Conservation (phyloP, 2,888 invertebrate genomes). For the Drosophila limbata region DNA sequence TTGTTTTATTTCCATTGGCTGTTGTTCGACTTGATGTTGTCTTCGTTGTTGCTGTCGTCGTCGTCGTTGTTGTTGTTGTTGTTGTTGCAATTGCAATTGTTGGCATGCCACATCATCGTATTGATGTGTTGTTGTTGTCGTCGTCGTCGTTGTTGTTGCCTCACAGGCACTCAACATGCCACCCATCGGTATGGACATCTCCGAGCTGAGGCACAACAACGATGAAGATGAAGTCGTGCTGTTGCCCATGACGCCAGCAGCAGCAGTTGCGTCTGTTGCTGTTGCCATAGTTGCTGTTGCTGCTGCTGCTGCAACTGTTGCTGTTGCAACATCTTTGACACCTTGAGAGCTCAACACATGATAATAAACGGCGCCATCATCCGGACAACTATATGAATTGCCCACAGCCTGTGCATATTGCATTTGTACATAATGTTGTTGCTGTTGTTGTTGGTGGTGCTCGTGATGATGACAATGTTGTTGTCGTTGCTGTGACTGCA, state of each 20-base stretch:
- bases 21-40: neutral
- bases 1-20: conserved; percentile 19
- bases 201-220: conserved; percentile 83
- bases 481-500: conserved; percentile 1
- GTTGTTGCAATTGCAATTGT: conserved; percentile 21
- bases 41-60: neutral
- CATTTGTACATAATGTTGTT: conserved; percentile 58
- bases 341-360: conserved; percentile 54
- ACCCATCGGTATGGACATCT: conserved; percentile 84
- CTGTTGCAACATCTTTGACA: conserved; percentile 11
- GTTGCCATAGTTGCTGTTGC: neutral
- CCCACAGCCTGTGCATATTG: conserved; percentile 51
- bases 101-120: conserved; percentile 82
- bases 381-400: conserved; percentile 49
- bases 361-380: conserved; percentile 61
- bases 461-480: conserved; percentile 15
- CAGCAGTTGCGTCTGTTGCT: neutral
- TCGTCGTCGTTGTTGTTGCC: conserved; percentile 75
- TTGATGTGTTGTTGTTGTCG: conserved; percentile 85
- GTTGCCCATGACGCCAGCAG: conserved; percentile 9
- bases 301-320: neutral
- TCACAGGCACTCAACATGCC: conserved; percentile 70
- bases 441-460: conserved; percentile 1
- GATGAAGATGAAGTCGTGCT: conserved; percentile 79
- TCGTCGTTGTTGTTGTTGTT: neutral